phyloP scores from a whole-genome alignment of 2,888 invertebrate genomes.

The Drosophila diplacantha region DNA sequence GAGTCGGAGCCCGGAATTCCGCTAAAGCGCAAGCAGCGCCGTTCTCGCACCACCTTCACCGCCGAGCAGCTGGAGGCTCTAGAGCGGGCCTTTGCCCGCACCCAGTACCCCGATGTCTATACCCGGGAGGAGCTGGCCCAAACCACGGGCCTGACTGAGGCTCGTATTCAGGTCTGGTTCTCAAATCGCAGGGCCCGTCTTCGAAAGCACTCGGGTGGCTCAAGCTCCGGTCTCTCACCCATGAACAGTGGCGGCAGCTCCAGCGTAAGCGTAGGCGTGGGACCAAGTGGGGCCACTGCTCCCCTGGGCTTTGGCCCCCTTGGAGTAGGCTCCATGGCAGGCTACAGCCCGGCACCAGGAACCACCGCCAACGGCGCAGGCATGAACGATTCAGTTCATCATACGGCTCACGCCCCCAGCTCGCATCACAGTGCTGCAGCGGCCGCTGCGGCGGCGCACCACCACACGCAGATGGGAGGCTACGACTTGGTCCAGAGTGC shows the following conservation, averaged over 20 bases:
- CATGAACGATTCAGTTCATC: conserved; percentile 69
- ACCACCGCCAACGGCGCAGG: conserved; percentile 68
- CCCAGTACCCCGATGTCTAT: conserved; percentile 97
- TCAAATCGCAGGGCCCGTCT: conserved; percentile 96
- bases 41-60: conserved; percentile 95
- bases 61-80: conserved; percentile 94
- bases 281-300: conserved; percentile 51
- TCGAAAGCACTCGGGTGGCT: conserved; percentile 85
- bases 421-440: conserved; percentile 71
- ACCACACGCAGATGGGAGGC: conserved; percentile 75
- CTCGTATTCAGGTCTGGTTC: conserved; percentile 98
- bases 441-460: conserved; percentile 73
- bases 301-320: conserved; percentile 74
- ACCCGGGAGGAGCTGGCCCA: conserved; percentile 95
- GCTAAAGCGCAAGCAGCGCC: conserved; percentile 91
- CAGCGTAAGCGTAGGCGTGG: conserved; percentile 44
- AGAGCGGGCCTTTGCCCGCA: conserved; percentile 92
- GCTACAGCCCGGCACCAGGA: conserved; percentile 76
- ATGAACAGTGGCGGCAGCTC: conserved; percentile 59
- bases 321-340: conserved; percentile 76
- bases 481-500: conserved; percentile 76
- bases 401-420: conserved; percentile 69
- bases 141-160: conserved; percentile 91
- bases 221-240: conserved; percentile 67
- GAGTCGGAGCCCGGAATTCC: conserved; percentile 95